These are phyloP conservation scores for Sceloporus undulatus DNA, from an alignment of 2,113 vertebrate species.

Conservation along the genomic window DNA sequence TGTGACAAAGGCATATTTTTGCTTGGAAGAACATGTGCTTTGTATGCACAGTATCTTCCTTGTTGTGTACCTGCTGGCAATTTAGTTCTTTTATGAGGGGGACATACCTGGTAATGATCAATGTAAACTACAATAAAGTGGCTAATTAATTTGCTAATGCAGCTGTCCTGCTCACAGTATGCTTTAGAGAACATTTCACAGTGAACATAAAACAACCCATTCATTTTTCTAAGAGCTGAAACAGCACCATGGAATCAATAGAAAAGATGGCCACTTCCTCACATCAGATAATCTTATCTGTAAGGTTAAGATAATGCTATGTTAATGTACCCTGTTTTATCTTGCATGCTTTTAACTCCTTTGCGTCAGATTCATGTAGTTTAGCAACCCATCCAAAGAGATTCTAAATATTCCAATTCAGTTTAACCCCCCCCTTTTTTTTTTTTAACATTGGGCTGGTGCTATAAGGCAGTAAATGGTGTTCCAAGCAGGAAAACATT, in stretches of 20 bases:
- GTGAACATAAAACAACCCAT: constrained; percentile 72
- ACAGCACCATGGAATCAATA: constrained; percentile 62
- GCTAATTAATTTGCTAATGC: constrained; percentile 73
- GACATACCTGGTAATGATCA: constrained; percentile 64
- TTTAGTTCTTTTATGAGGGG: constrained; percentile 34
- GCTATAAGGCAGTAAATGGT: constrained; percentile 31
- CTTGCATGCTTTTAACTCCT: constrained; percentile 53
- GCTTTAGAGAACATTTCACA: constrained; percentile 65
- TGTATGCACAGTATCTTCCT: constrained; percentile 3
- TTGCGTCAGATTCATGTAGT: constrained; percentile 63
- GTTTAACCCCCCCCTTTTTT: constrained; percentile 16
- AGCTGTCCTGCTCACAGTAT: constrained; percentile 61
- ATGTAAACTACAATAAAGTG: constrained; percentile 67
- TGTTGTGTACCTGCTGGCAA: constrained; percentile 29
- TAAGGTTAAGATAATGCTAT: constrained; percentile 75
- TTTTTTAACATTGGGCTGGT: not conserved
- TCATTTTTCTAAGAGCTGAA: constrained; percentile 68
- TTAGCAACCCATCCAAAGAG: constrained; percentile 56
- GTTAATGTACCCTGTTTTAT: constrained; percentile 73
- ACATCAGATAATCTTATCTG: constrained; percentile 76
- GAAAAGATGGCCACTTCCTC: constrained; percentile 74
- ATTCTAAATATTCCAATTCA: constrained; percentile 30
- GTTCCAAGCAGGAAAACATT: not conserved
- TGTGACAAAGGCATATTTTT: not conserved
- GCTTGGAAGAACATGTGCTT: not conserved